Base-by-base conservation (phyloP, 2,113 vertebrate genomes). In the Nesogale talazaci region DNA sequence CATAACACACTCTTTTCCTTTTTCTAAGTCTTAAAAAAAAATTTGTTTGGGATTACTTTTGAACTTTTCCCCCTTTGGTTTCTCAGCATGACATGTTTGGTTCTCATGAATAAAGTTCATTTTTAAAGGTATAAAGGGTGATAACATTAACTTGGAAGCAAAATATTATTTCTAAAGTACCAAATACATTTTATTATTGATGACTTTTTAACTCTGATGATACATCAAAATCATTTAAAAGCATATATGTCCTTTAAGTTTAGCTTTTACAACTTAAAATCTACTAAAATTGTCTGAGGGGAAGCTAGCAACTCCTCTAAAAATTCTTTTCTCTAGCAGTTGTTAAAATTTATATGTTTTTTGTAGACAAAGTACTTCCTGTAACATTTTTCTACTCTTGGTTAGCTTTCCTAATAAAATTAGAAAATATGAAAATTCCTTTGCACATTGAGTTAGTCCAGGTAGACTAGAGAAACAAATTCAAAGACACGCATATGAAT, bases 1-100 rank as follows among this genome's bases (percentile, higher is more conserved):
- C 82, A 77, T 95, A 95, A 70, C 75, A 96, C 59, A 94, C 93
- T 36, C 83, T 96, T 93, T 94, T 19, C 3, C 40, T 76, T 90
- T 95, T 78, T 84, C 82, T 56, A 82, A 95, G 87, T 25, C 0
- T 36, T 10, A 61, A 85, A n/a, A 65, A 91, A 36, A 3, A 36
- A 56, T 9, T 9, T 85, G 61, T 29, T 65, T 70, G 31, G 34
- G 52, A 34, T 59, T 91, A 72, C 17, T 56, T 65, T 96, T 94
- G 93, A 34, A 96, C 96, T 16, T 27, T 81, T 94, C 87, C 57
- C 67, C 52, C 46, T 84, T 25, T 10, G 72, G 70, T 81, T 90
- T 96, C 77, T 84, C 38, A 90, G 36, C 76, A 79, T 83, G 79
- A 52, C 25, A 70, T 46, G 59, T 93, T 94, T 19, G 61, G 22